A percentile compares a stretch with the other conserved stretches of the same genome.
phyloP scores from a whole-genome alignment of 2,113 vertebrate genomes.

The Tichodroma muraria region DNA sequence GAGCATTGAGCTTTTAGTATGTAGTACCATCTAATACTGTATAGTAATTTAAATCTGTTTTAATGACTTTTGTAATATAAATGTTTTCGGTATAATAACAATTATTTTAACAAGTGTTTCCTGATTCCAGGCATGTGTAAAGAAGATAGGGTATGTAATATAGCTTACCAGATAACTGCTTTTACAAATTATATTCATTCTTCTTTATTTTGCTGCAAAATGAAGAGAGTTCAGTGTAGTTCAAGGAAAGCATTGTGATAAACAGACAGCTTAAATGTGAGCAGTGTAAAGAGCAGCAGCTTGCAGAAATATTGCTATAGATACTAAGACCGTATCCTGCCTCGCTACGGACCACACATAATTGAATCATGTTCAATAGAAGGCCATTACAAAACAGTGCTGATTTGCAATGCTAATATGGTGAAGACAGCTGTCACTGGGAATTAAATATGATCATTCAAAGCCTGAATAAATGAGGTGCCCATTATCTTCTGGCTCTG shows the following conservation, averaged over 20 bases:
- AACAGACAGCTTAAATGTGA: constrained; percentile 78
- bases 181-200: constrained; percentile 73
- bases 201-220: constrained; percentile 74
- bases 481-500: constrained; percentile 82
- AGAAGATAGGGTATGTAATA: constrained; percentile 54
- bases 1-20: not conserved
- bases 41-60: constrained; percentile 59
- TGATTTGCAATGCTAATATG: constrained; percentile 83
- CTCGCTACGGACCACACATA: constrained; percentile 73
- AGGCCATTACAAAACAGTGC: constrained; percentile 78
- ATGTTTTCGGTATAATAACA: constrained; percentile 62
- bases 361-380: constrained; percentile 84
- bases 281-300: constrained; percentile 79
- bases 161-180: constrained; percentile 66
- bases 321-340: constrained; percentile 73
- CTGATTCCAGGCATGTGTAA: constrained; percentile 65
- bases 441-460: constrained; percentile 85
- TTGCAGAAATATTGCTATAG: constrained; percentile 79
- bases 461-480: constrained; percentile 81
- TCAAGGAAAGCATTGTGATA: constrained; percentile 79
- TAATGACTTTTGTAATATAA: constrained; percentile 67
- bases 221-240: constrained; percentile 73
- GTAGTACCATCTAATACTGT: not conserved
- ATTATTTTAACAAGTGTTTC: constrained; percentile 69
- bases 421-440: constrained; percentile 80